A percentile compares a stretch with the other conserved stretches of the same genome.
phyloP scores from a whole-genome alignment of 2,113 vertebrate genomes.

The Ammodytes marinus region DNA sequence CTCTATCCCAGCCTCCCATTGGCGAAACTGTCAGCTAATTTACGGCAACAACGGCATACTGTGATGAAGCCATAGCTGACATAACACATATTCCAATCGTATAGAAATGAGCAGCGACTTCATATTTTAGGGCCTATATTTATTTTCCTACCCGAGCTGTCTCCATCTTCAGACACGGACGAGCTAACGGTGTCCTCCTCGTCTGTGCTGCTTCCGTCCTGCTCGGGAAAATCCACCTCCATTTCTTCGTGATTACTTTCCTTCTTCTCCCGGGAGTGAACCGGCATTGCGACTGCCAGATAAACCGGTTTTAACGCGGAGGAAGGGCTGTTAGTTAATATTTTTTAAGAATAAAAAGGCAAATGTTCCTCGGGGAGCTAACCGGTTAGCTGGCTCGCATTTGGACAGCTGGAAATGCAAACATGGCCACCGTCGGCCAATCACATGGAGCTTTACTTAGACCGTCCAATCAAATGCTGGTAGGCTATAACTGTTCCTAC shows the following conservation, averaged over 20 bases:
- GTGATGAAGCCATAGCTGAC: not conserved
- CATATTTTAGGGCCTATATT: constrained; percentile 48
- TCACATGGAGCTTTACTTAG: constrained; percentile 50
- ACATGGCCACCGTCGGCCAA: constrained; percentile 74
- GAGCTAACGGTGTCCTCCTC: constrained; percentile 98
- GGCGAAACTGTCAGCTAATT: not conserved
- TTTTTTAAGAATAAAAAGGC: constrained; percentile 22
- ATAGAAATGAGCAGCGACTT: not conserved
- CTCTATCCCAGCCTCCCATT: not conserved
- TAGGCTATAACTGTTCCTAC: rapidly evolving
- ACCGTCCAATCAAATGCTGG: constrained; percentile 47
- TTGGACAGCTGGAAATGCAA: constrained; percentile 66
- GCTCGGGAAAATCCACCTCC: constrained; percentile 97
- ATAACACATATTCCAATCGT: not conserved
- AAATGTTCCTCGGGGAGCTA: constrained; percentile 52
- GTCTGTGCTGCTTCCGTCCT: constrained; percentile 95
- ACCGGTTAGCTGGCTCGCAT: constrained; percentile 70
- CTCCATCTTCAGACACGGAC: constrained; percentile 97
- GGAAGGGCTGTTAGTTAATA: not conserved
- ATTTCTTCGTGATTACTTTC: constrained; percentile 96
- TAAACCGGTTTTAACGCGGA: not conserved
- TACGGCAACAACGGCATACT: not conserved
- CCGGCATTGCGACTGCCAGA: constrained; percentile 85
- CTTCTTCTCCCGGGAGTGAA: constrained; percentile 96
- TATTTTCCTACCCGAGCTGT: constrained; percentile 90